phyloP scores from a whole-genome alignment of 2,888 invertebrate species.

The Rhodophaea formosa region DNA sequence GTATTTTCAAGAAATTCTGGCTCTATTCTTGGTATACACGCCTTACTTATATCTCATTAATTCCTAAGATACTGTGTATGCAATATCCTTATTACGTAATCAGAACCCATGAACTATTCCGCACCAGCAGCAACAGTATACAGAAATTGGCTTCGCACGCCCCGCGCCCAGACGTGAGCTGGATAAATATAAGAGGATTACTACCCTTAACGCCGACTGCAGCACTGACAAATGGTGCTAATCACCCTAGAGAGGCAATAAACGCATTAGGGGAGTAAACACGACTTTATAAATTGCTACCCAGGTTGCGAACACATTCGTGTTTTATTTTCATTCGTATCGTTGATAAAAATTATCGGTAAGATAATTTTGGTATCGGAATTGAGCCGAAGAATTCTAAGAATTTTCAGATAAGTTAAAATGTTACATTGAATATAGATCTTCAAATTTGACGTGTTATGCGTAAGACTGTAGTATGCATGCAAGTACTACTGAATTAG shows the following conservation, averaged over 20 bases:
- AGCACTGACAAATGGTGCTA: constrained; percentile 1
- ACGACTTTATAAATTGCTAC: not conserved
- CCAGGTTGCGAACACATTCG: not conserved
- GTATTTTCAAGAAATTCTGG: no score
- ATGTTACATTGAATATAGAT: no score
- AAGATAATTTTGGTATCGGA: not conserved
- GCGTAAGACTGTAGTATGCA: no score
- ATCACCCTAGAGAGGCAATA: constrained; percentile 5
- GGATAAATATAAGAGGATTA: constrained; percentile 9
- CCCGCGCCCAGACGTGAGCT: not conserved
- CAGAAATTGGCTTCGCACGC: not conserved
- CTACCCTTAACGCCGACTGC: not conserved
- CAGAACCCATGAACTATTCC: no score
- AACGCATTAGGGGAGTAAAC: not conserved
- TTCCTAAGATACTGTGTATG: no score
- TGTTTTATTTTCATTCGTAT: not conserved
- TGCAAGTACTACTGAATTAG: no score
- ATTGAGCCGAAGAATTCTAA: not conserved
- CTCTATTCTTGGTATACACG: no score
- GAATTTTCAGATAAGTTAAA: not conserved
- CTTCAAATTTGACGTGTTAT: no score
- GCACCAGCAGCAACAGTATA: no score
- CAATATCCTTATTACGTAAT: no score
- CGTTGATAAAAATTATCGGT: not conserved
- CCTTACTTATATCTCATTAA: no score